These are phyloP conservation scores for Phocoena phocoena DNA, from an alignment of 2,113 vertebrate species.

Conservation along the genomic window DNA sequence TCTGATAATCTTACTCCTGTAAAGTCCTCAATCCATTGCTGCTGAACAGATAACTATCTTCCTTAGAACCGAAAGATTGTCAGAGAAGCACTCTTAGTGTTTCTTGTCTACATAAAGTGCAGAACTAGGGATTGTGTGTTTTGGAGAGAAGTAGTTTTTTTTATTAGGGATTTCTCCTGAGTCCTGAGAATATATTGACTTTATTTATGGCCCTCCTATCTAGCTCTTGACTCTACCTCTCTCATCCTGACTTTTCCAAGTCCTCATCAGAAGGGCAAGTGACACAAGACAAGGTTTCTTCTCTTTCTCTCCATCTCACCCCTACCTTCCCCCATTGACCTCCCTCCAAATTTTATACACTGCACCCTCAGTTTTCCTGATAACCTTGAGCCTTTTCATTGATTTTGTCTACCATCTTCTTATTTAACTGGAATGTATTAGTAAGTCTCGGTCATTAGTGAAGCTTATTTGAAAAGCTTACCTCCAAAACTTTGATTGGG, in stretches of 20 bases:
- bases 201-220: not conserved
- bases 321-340: not conserved
- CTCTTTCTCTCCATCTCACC: not conserved
- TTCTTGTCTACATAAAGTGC: not conserved
- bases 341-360: not conserved
- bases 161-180: not conserved
- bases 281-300: not conserved
- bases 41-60: conserved; percentile 57
- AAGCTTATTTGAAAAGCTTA: not conserved
- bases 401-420: not conserved
- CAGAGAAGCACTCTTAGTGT: not conserved
- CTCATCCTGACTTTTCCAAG: not conserved
- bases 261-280: not conserved
- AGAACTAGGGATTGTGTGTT: not conserved
- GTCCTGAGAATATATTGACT: not conserved
- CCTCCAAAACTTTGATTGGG: not conserved
- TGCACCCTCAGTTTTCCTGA: not conserved
- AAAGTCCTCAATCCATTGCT: conserved; percentile 25
- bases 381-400: not conserved
- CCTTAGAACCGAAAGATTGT: not conserved
- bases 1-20: conserved; percentile 31
- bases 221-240: not conserved
- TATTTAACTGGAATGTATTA: not conserved
- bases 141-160: not conserved
- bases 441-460: not conserved